phyloP scores from a whole-genome alignment of 2,113 vertebrate species.

The Rhadina sibilatrix region DNA sequence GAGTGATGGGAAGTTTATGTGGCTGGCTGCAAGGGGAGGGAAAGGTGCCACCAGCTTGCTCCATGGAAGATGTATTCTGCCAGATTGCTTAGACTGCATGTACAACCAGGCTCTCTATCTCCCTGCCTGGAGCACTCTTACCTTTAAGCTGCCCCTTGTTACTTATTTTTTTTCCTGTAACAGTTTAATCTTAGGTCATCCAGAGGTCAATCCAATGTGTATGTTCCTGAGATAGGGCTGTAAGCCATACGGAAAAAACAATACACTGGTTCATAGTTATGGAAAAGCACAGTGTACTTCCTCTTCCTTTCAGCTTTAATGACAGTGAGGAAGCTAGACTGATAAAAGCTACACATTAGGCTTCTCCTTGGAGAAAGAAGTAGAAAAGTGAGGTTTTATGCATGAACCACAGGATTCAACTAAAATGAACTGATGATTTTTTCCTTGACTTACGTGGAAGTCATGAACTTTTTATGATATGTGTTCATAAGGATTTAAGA shows the following conservation, averaged over 20 bases:
- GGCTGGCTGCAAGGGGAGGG: not conserved
- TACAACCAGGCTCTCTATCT: not conserved
- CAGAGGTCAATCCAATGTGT: not conserved
- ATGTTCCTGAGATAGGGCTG: slow-evolving; percentile 8
- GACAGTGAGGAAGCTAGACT: not conserved
- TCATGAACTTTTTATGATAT: not conserved
- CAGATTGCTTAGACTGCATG: not conserved
- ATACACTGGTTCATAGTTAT: not conserved
- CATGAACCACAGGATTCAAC: not conserved
- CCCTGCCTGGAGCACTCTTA: not conserved
- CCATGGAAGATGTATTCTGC: not conserved
- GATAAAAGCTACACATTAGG: not conserved
- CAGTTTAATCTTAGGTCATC: slow-evolving; percentile 10
- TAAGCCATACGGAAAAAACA: not conserved
- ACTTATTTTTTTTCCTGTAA: not conserved
- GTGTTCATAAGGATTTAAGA: not conserved
- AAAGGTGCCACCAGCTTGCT: not conserved
- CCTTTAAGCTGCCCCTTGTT: slow-evolving; percentile 6
- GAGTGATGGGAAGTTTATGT: not conserved
- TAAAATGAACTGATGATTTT: not conserved
- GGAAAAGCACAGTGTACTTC: not conserved
- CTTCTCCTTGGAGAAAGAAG: not conserved
- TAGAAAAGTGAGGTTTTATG: not conserved
- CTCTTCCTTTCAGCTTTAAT: slow-evolving; percentile 2
- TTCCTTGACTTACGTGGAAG: not conserved